Evolutionary conservation across 2,797 vertebrate genomes (phyloP).

Genomic region (Tokudaia tokunoshimensis): DNA sequence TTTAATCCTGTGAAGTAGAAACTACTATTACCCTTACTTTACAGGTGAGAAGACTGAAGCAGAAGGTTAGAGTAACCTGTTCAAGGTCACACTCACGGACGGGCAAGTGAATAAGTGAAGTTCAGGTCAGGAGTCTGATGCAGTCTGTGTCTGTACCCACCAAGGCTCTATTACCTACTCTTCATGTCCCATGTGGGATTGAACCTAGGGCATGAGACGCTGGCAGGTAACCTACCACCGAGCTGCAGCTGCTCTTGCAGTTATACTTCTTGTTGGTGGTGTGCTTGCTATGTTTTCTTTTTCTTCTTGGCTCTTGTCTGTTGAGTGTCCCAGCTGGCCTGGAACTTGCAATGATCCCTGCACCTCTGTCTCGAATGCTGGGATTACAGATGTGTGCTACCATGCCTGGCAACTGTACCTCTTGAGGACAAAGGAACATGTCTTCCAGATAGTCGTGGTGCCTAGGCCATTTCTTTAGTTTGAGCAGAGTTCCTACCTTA

Average conservation of each 20-base stretch:
- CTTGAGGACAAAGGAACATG: background rate
- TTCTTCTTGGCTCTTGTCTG: background rate
- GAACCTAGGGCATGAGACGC: too few species aligned
- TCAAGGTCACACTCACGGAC: background rate
- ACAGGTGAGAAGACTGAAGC: background rate
- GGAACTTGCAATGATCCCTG: background rate
- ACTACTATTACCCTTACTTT: slow-evolving; percentile 1
- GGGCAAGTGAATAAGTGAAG: background rate
- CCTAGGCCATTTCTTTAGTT: background rate
- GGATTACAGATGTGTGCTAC: background rate
- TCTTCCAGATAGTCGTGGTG: background rate
- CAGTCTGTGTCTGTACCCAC: background rate
- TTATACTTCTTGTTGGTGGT: background rate
- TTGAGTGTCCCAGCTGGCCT: background rate
- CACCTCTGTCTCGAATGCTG: background rate
- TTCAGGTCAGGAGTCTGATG: background rate
- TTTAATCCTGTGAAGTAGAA: slow-evolving; percentile 47
- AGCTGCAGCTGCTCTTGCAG: background rate
- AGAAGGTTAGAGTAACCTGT: background rate
- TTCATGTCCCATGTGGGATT: background rate
- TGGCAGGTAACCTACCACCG: background rate
- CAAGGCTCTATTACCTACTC: background rate
- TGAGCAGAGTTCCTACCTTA: background rate
- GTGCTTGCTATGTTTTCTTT: background rate
- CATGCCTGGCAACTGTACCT: background rate